phyloP scores from a whole-genome alignment of 2,888 invertebrate species.

The Bruchidius siliquastri region DNA sequence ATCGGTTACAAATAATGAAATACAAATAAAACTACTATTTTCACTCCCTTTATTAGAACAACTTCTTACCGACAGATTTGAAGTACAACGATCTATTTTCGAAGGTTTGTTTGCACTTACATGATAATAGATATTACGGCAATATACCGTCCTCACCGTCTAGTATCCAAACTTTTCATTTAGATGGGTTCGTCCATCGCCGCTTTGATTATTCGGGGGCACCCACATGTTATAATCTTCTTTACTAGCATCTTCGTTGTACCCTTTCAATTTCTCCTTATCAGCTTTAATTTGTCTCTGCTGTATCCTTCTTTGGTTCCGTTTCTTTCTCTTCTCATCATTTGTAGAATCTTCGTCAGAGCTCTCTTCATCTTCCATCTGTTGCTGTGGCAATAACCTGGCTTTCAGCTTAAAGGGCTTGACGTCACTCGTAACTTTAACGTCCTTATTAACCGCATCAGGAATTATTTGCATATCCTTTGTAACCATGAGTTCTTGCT shows the following conservation, averaged over 20 bases:
- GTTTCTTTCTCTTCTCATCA: slow-evolving; percentile 29
- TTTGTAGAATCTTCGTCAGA: slow-evolving; percentile 3
- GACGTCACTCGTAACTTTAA: not conserved
- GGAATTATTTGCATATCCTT: slow-evolving; percentile 26
- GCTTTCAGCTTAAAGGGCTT: not conserved
- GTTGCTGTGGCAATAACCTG: not conserved
- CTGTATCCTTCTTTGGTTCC: slow-evolving; percentile 37
- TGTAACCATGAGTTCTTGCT: slow-evolving; percentile 30
- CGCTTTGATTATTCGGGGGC: slow-evolving; percentile 69
- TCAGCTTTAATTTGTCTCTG: slow-evolving; percentile 38
- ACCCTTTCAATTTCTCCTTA: slow-evolving; percentile 30
- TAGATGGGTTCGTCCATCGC: slow-evolving; percentile 71
- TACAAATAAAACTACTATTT: no score
- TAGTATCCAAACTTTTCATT: slow-evolving; percentile 77
- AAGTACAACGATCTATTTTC: not conserved
- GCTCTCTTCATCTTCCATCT: slow-evolving; percentile 8
- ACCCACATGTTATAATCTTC: slow-evolving; percentile 74
- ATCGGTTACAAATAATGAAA: no score
- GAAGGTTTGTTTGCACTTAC: not conserved
- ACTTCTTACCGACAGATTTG: no score
- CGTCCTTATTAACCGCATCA: slow-evolving; percentile 4
- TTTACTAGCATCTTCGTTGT: slow-evolving; percentile 48
- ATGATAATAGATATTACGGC: not conserved
- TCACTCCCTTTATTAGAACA: no score
- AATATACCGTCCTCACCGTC: not conserved